Percentiles rank a stretch among this genome's conserved stretches.
Evolutionary conservation across 2,113 vertebrate genomes (phyloP).

Genomic region (Osmerus eperlanus): DNA sequence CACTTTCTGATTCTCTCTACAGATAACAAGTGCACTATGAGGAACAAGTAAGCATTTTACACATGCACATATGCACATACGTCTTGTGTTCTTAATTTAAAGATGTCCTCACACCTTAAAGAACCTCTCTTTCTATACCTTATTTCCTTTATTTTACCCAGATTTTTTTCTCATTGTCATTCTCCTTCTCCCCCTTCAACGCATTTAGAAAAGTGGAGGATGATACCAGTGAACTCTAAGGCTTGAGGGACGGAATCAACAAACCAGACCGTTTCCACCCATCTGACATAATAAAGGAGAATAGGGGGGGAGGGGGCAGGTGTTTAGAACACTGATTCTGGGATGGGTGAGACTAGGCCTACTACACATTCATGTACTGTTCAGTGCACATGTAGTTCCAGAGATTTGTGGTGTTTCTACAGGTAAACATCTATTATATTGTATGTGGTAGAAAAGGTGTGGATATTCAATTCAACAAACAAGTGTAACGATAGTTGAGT

Average conservation of each 20-base stretch:
- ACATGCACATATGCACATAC: not conserved
- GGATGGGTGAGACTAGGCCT: not conserved
- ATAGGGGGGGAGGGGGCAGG: constrained; percentile 1
- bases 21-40: constrained; percentile 57
- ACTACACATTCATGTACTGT: not conserved
- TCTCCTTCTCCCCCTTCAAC: constrained; percentile 13
- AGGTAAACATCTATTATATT: not conserved
- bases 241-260: constrained; percentile 7
- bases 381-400: not conserved
- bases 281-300: constrained; percentile 18
- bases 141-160: not conserved
- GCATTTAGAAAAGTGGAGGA: constrained; percentile 57
- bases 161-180: not conserved
- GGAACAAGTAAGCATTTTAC: constrained; percentile 47
- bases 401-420: not conserved
- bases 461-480: no score
- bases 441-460: no score
- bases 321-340: constrained; percentile 1
- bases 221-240: constrained; percentile 66
- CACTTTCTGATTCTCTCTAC: constrained; percentile 33
- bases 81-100: not conserved
- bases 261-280: constrained; percentile 43
- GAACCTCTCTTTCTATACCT: no score
- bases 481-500: no score
- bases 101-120: not conserved